A percentile compares a stretch with the other conserved stretches of the same genome.
Evolutionary conservation across 2,113 vertebrate species (phyloP).

Genomic region (Dromaius novaehollandiae): DNA sequence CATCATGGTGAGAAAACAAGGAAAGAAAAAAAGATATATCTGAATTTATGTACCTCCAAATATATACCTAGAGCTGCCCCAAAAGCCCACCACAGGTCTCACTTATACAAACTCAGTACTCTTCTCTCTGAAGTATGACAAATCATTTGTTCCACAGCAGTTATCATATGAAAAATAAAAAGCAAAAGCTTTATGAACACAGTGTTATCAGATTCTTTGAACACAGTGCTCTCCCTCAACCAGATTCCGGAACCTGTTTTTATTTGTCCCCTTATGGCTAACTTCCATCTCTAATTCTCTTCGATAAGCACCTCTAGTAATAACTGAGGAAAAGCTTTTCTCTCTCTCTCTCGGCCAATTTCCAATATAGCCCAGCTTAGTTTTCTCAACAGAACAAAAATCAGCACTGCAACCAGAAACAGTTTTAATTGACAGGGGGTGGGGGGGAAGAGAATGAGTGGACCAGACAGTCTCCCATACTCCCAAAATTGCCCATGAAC

Average conservation of each 20-base stretch:
- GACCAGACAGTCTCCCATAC: neutral
- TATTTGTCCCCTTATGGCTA: neutral
- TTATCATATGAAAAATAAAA: neutral
- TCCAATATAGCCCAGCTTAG: neutral
- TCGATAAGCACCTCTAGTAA: neutral
- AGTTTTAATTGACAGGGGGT: rapidly evolving
- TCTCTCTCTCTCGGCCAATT: neutral
- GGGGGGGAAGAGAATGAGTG: neutral
- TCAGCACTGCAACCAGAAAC: neutral
- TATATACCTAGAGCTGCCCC: neutral
- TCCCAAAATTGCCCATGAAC: neutral
- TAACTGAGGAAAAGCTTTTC: neutral
- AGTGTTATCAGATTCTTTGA: neutral
- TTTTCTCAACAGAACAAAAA: neutral
- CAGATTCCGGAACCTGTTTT: neutral
- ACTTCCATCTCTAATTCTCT: neutral
- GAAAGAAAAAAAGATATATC: neutral
- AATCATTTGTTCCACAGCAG: neutral
- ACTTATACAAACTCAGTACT: neutral
- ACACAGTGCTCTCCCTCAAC: neutral
- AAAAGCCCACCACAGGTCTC: neutral
- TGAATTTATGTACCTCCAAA: neutral
- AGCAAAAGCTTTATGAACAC: neutral
- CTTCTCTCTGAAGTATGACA: neutral
- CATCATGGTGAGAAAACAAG: neutral